Percentiles rank a stretch among this genome's conserved stretches.
These are phyloP conservation scores for Antechinus flavipes DNA, from an alignment of 2,113 vertebrate species.

Conservation along the genomic window DNA sequence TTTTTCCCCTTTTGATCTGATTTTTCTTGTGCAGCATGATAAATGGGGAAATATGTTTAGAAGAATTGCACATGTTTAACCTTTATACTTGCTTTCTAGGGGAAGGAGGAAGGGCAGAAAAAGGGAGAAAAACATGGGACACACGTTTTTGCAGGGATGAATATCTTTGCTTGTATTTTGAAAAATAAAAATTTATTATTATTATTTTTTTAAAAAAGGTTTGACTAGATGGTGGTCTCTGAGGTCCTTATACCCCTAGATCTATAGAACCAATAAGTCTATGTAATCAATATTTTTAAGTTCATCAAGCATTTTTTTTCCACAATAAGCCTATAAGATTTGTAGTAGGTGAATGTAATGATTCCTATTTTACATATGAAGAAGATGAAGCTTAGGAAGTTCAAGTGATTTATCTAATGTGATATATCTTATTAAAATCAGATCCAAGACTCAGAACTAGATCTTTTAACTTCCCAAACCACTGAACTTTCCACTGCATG, in stretches of 20 bases:
- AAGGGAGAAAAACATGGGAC: too few relatives aligned
- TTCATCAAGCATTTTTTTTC: not conserved
- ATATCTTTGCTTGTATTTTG: too few relatives aligned
- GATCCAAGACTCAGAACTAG: not conserved
- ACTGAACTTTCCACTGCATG: not conserved
- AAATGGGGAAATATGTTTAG: too few relatives aligned
- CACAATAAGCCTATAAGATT: not conserved
- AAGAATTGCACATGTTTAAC: too few relatives aligned
- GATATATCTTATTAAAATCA: not conserved
- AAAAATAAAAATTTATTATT: too few relatives aligned
- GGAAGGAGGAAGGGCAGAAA: too few relatives aligned
- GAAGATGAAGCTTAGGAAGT: not conserved
- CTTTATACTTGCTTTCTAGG: too few relatives aligned
- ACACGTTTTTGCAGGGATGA: too few relatives aligned
- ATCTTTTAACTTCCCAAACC: not conserved
- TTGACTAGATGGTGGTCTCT: not conserved
- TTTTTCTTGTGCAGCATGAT: too few relatives aligned
- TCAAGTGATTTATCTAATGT: not conserved
- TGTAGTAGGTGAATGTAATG: not conserved
- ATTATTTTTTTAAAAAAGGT: not conserved
- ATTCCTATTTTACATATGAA: not conserved
- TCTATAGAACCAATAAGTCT: not conserved
- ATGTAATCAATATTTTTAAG: not conserved
- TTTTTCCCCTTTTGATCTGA: too few relatives aligned
- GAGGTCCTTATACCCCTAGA: not conserved